Percentiles rank a stretch among this genome's conserved stretches.
These are phyloP conservation scores for Protodeltote pygarga DNA, from an alignment of 2,888 invertebrate genomes.

Conservation along the genomic window DNA sequence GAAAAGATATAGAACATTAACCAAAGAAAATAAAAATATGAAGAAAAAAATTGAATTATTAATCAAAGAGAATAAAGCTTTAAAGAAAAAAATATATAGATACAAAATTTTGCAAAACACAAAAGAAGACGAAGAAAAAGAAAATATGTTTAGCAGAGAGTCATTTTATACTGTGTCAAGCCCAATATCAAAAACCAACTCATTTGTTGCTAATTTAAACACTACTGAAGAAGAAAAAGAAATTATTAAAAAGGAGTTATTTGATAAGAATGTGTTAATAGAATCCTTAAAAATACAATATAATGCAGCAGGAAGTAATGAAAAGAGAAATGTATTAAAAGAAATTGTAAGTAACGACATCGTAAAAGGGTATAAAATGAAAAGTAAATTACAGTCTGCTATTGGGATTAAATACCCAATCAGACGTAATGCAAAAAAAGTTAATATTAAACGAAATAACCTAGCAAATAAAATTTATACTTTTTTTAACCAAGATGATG, in stretches of 20 bases:
- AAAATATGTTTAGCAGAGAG: not conserved
- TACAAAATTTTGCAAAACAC: not conserved
- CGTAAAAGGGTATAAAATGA: not conserved
- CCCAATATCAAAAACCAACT: slow-evolving; percentile 1
- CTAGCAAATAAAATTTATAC: not conserved
- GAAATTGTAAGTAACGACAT: not conserved
- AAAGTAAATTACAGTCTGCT: not conserved
- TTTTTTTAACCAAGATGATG: slow-evolving; percentile 9
- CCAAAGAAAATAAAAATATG: not conserved
- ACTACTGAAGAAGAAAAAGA: slow-evolving; percentile 1
- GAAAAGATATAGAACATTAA: not conserved
- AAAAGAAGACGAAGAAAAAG: not conserved
- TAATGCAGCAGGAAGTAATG: not conserved
- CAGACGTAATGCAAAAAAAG: slow-evolving; percentile 4
- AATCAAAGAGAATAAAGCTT: not conserved
- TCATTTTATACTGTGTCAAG: not conserved
- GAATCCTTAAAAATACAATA: not conserved
- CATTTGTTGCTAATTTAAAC: not conserved
- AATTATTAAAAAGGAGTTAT: slow-evolving; percentile 3
- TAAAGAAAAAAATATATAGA: not conserved
- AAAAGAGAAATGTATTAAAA: not conserved
- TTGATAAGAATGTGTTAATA: slow-evolving; percentile 4
- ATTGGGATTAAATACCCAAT: not conserved
- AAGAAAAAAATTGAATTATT: not conserved
- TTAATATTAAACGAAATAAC: not conserved